Conservation (phyloP, 2,888 invertebrate genomes). For the Cinara cedri region DNA sequence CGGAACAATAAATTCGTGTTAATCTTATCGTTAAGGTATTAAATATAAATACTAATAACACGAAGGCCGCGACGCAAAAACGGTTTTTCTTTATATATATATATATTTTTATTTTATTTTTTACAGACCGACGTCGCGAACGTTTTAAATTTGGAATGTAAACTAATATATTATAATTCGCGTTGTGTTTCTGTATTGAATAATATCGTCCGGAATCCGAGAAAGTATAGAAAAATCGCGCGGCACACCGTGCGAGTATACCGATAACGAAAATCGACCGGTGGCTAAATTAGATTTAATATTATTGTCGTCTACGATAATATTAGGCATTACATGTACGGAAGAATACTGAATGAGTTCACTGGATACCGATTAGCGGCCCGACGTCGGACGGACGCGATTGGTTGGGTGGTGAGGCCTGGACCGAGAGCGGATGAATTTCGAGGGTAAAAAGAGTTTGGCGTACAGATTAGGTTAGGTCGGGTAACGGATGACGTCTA, state of each 20-base stretch:
- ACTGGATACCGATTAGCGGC: slow-evolving; percentile 2
- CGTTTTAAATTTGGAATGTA: slow-evolving; percentile 40
- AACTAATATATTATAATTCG: background rate
- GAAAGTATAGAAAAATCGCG: too few species aligned
- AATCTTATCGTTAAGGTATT: too few species aligned
- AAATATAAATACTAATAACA: background rate
- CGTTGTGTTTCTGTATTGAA: background rate
- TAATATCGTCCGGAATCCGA: background rate
- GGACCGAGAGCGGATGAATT: too few species aligned
- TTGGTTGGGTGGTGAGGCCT: background rate
- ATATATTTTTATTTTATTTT: background rate
- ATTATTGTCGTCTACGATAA: too few species aligned
- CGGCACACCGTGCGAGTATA: too few species aligned
- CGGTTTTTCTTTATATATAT: background rate
- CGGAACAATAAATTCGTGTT: background rate
- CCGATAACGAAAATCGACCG: too few species aligned
- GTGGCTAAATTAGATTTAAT: too few species aligned
- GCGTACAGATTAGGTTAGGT: too few species aligned
- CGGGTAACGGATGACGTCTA: too few species aligned
- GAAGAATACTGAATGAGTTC: slow-evolving; percentile 25
- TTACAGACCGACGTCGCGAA: background rate
- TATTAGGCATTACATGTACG: too few species aligned
- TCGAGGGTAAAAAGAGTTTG: too few species aligned
- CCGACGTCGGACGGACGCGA: background rate
- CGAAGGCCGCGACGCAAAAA: too few species aligned